Conservation (phyloP, 2,888 invertebrate genomes). For the Dryococelus australis region DNA sequence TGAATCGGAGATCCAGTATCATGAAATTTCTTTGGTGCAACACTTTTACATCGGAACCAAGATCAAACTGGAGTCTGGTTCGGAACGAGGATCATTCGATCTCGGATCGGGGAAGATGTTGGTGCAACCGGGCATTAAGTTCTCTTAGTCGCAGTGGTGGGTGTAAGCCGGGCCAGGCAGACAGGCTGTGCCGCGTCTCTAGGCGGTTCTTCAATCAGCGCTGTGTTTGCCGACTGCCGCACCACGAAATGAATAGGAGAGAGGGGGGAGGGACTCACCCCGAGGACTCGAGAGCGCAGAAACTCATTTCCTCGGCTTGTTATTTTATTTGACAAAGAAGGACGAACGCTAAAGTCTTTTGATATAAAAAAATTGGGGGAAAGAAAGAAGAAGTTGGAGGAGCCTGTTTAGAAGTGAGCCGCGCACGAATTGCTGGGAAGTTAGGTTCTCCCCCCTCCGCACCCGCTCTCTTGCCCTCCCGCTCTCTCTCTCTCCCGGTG, state of each 20-base stretch:
- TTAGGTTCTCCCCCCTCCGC: not conserved
- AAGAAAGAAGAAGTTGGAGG: constrained; percentile 2
- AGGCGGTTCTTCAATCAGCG: constrained; percentile 3
- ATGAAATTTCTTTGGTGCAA: too few species aligned
- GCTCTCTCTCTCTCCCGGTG: too few species aligned
- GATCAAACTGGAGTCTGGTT: too few species aligned
- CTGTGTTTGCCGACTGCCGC: not conserved
- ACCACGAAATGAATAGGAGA: not conserved
- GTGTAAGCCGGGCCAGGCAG: not conserved
- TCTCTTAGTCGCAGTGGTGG: not conserved
- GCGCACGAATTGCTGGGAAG: not conserved
- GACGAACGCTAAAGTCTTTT: constrained; percentile 10
- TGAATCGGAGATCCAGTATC: too few species aligned
- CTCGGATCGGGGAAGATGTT: too few species aligned
- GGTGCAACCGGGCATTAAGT: too few species aligned
- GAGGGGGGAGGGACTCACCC: not conserved
- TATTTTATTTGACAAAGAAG: constrained; percentile 16
- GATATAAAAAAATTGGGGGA: not conserved
- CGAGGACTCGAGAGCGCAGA: constrained; percentile 3
- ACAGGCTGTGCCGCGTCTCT: not conserved
- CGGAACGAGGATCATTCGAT: too few species aligned
- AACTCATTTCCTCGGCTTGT: constrained; percentile 16
- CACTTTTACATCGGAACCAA: too few species aligned
- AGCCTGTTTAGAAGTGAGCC: constrained; percentile 16
- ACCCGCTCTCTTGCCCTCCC: too few species aligned